Evolutionary conservation across 2,888 invertebrate genomes (phyloP), one percentile per base, ranked within the genome.

Genomic region (Hypomecis atomaria): DNA sequence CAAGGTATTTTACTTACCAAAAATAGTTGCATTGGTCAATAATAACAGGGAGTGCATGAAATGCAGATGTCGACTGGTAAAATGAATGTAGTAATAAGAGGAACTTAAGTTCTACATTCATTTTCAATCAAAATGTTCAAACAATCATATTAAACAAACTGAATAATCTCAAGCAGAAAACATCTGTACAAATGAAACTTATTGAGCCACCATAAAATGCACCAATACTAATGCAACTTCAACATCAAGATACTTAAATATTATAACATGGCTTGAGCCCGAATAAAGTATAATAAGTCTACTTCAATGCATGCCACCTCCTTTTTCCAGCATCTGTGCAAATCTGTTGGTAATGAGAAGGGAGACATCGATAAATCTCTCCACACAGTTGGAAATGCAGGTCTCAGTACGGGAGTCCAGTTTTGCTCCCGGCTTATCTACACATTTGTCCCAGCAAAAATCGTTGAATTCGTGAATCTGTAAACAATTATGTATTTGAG

Each of bases 381-480:
- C 97, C 0, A 98, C 98, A 87, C 99, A 99, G 85, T 99, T 99
- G 11, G 95, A 94, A 59, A 99, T 92, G 80, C 99, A 99, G 0
- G 96, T 96, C 90, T 99, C 98, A 0, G 98, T 97, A 77, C 95
- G 95, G 61, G 96, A 95, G 83, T 98, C 98, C 71, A 99, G 86
- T 89, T 98, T 98, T 50, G 95, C 95, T 42, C 96, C 95, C 5
- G 98, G 98, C 81, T 97, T 98, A 59, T 98, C 98, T 42, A 99
- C 95, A 84, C 99, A 99, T 84, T 98, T 97, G 13, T 99, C 98
- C 99, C 99, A 99, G 85, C 99, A 99, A 71, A 97, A 95, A 79
- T 98, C 98, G 77, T 97, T 98, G 84, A 99, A 96, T 85, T 97
- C 97, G 78, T 98, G 97, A 69, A 99, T 96, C 98, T 98, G 84